Evolutionary conservation across 2,888 invertebrate species (phyloP), one percentile per base, ranked within the genome.

Genomic region (Abrostola triplasia): DNA sequence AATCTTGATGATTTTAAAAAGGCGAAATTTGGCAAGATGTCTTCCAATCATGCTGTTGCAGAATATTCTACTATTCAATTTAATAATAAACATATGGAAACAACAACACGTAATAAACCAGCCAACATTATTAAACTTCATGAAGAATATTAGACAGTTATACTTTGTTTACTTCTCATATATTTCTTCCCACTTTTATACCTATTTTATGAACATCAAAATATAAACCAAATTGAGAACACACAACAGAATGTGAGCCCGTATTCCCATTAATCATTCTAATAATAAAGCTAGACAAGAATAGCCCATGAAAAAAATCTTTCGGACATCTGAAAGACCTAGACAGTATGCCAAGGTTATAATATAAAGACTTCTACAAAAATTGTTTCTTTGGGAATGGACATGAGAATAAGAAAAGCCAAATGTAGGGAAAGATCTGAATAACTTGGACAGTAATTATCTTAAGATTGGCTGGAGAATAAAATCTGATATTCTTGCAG

Each of bases 261-360:
- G 36, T 64, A 55, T 61, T 55, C 47, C 58, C 60, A 76, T 73
- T 60, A 57, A 77, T 77, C 62, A 68, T 67, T 64, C 57, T 61
- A 67, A 55, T 61, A 65, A 72, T 77, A 66, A 50, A 59, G 56
- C 40, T 35, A 36, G 53, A 40, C 48, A 56, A 57, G 38, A 65
- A 76, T 59, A 71, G 52, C 47, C 36, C 12, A 37, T 58, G 42
- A 66, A 68, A 50, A 64, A 13, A 63, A 41, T 48, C 35, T 53
- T 67, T 47, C 47, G 48, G 50, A 36, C 49, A 57, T 41, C 56
- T 49, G 50, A 55, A 52, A 64, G 51, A 44, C 50, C 50, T 40
- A 58, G 49, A 61, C 59, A 40, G 37, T 51, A 35, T 57, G 61
- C 36, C 36, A 60, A 76, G 54, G 51, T 59, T 53, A 35, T 53